Percentiles rank a stretch among this genome's conserved stretches.
Evolutionary conservation across 2,797 vertebrate genomes (phyloP).

Genomic region (Cossypha caffra): DNA sequence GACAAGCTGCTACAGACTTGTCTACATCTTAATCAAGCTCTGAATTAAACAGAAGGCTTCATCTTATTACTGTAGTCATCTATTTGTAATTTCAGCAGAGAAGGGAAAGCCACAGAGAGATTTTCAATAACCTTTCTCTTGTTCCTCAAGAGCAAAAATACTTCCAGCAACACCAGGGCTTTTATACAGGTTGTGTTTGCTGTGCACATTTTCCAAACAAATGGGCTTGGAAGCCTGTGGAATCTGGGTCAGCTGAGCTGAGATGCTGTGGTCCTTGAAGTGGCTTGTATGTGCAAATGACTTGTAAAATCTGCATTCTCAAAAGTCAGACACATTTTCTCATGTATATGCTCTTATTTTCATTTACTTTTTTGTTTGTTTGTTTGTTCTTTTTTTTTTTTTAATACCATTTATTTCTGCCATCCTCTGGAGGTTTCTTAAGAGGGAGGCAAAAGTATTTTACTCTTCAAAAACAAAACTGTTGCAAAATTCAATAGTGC

Average conservation of each 20-base stretch:
- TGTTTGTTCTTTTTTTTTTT: background rate
- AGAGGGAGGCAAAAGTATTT: slow-evolving; percentile 21
- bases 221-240: background rate
- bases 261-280: background rate
- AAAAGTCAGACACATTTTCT: background rate
- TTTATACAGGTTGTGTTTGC: background rate
- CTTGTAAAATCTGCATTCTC: background rate
- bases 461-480: slow-evolving; percentile 34
- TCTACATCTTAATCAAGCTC: slow-evolving; percentile 49
- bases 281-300: background rate
- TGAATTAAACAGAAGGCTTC: slow-evolving; percentile 16
- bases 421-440: slow-evolving; percentile 33
- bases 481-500: slow-evolving; percentile 47
- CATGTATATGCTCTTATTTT: background rate
- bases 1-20: background rate
- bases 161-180: background rate
- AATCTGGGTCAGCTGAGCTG: slow-evolving; percentile 13
- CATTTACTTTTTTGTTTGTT: background rate
- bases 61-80: slow-evolving; percentile 3
- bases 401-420: background rate
- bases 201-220: background rate
- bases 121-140: background rate
- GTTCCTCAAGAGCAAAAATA: background rate
- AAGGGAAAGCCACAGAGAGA: background rate
- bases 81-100: slow-evolving; percentile 12